Evolutionary conservation across 2,888 invertebrate genomes (phyloP).

Genomic region (Criorhina ranunculi): DNA sequence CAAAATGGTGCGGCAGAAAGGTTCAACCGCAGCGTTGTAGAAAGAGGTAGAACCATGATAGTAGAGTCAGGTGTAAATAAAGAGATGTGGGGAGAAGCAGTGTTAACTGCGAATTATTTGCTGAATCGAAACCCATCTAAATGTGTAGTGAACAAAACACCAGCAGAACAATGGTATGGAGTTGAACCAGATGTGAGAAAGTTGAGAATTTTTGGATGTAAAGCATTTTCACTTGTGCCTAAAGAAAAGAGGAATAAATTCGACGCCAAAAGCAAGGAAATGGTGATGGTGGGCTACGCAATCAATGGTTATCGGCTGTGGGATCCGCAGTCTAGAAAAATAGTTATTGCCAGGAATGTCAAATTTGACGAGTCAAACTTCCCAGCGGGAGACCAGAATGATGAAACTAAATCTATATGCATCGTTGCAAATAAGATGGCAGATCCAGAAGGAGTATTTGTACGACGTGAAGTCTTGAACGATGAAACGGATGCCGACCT

Average conservation of each 20-base stretch:
- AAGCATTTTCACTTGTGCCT: conserved; percentile 70
- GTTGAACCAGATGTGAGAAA: conserved; percentile 57
- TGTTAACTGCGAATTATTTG: conserved; percentile 39
- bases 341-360: not conserved
- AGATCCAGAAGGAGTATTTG: not conserved
- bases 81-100: conserved; percentile 66
- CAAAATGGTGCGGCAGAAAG: too few species aligned
- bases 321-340: not conserved
- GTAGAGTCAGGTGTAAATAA: conserved; percentile 37
- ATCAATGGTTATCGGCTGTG: not conserved
- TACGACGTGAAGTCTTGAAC: too few species aligned
- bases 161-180: conserved; percentile 68
- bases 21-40: conserved; percentile 10
- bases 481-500: too few species aligned
- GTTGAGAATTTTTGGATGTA: conserved; percentile 74
- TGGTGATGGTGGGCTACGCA: conserved; percentile 2
- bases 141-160: conserved; percentile 52
- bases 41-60: conserved; percentile 46
- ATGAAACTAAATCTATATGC: not conserved
- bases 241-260: conserved; percentile 57
- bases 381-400: too few species aligned
- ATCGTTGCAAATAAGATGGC: not conserved
- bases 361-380: too few species aligned
- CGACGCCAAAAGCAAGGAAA: not conserved
- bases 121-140: conserved; percentile 32